Evolutionary conservation across 2,797 vertebrate species (phyloP).

Genomic region (Rhinatrema bivittatum): DNA sequence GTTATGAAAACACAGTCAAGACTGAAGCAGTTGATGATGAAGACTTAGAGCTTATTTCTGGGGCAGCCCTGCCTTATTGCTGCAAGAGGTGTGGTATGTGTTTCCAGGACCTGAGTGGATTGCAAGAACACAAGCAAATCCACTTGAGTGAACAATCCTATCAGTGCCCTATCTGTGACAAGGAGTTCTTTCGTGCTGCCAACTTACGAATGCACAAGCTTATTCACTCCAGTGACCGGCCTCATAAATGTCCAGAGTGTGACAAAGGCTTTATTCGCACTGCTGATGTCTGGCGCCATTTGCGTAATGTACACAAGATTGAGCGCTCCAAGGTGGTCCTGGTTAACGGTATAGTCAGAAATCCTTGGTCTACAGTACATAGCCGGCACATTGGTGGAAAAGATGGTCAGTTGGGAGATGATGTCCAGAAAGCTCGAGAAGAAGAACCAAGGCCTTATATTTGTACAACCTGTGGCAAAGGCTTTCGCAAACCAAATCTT

Average conservation of each 20-base stretch:
- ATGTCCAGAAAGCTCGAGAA: neutral
- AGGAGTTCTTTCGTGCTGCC: conserved; percentile 71
- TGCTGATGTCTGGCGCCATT: conserved; percentile 69
- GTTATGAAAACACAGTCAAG: neutral
- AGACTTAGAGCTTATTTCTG: neutral
- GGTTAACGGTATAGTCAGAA: conserved; percentile 10
- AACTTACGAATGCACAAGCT: conserved; percentile 69
- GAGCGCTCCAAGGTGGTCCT: conserved; percentile 34
- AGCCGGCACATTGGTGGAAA: neutral
- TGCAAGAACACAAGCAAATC: conserved; percentile 11
- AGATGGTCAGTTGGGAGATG: neutral
- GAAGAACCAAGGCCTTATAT: neutral
- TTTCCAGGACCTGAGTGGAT: neutral
- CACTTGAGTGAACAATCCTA: conserved; percentile 41
- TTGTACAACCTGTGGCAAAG: conserved; percentile 10
- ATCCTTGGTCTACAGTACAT: conserved; percentile 6
- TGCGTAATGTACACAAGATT: conserved; percentile 70
- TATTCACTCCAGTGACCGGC: conserved; percentile 54
- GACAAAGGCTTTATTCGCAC: conserved; percentile 70
- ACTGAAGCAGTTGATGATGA: neutral
- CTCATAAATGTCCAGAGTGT: conserved; percentile 57
- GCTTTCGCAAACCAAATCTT: conserved; percentile 26
- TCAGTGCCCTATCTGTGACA: conserved; percentile 61
- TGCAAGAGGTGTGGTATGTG: conserved; percentile 12
- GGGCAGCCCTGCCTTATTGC: neutral